Percentiles rank a stretch among this genome's conserved stretches.
Conservation (phyloP, 2,888 invertebrate species). For the Isotomurus palustris region DNA sequence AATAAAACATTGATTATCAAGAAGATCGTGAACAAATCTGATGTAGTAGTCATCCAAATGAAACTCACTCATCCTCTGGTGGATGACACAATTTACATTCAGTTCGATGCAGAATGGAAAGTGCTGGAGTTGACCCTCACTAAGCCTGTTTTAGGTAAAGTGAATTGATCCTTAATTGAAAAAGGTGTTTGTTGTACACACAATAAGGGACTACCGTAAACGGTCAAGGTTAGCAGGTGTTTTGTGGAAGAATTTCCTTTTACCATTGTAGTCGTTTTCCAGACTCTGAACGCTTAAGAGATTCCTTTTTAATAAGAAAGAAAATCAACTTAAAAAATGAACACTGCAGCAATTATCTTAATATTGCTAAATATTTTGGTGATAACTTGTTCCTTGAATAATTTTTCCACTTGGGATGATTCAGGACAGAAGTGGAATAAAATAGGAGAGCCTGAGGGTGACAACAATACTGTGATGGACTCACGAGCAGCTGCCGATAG, state of each 20-base stretch:
- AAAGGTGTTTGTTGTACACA: too few species aligned
- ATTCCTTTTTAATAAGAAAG: background rate
- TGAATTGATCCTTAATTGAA: background rate
- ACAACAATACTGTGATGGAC: background rate
- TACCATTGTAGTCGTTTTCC: too few species aligned
- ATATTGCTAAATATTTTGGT: too few species aligned
- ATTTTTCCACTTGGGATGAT: background rate
- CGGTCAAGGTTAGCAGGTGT: too few species aligned
- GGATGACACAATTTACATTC: background rate
- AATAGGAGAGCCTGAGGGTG: background rate
- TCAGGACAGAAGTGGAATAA: background rate
- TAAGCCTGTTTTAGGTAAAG: background rate
- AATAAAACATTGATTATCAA: constrained; percentile 1
- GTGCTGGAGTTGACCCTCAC: background rate
- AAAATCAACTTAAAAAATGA: too few species aligned
- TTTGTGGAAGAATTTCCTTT: too few species aligned
- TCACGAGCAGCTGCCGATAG: background rate
- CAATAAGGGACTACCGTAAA: too few species aligned
- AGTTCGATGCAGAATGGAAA: background rate
- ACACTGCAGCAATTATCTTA: too few species aligned
- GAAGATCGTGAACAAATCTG: background rate
- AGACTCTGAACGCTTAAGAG: too few species aligned
- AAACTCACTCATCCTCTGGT: background rate
- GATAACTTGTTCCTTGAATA: background rate
- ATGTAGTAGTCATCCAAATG: background rate